Conservation (phyloP, 1,140 invertebrate species). For the Tetranychus urticae region DNA sequence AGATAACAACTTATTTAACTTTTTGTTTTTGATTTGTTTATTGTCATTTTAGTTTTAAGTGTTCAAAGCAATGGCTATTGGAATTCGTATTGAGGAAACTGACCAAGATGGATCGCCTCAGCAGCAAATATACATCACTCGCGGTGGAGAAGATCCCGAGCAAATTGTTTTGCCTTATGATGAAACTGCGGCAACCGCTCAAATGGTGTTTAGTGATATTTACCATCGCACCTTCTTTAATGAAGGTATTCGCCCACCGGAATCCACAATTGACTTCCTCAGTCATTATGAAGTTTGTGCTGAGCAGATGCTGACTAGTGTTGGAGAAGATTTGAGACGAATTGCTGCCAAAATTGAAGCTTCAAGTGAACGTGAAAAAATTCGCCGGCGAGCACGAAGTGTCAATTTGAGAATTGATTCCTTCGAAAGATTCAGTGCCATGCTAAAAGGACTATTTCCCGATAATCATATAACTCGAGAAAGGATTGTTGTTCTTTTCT, state of each 20-base stretch:
- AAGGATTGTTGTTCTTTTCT: conserved; percentile 22
- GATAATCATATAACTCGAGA: conserved; percentile 15
- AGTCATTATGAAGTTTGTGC: neutral
- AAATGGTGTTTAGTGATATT: neutral
- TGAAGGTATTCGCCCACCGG: neutral
- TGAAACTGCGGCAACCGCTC: neutral
- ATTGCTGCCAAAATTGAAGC: conserved; percentile 19
- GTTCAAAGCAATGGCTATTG: neutral
- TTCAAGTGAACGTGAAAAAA: conserved; percentile 16
- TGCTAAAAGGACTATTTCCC: conserved; percentile 3
- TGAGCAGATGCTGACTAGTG: neutral
- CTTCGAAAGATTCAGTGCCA: neutral
- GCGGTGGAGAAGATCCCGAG: neutral
- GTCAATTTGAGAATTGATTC: conserved; percentile 10
- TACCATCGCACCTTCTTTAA: neutral
- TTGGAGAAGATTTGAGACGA: conserved; percentile 17
- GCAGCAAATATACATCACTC: neutral
- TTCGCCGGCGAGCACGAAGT: conserved; percentile 15
- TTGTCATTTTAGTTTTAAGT: too few species aligned
- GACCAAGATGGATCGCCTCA: neutral
- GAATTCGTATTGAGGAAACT: neutral
- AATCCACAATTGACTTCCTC: neutral
- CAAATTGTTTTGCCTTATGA: neutral
- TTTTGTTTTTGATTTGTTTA: too few species aligned
- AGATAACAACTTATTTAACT: too few species aligned